Evolutionary conservation across 2,113 vertebrate species (phyloP).

Genomic region (Oriolus oriolus): DNA sequence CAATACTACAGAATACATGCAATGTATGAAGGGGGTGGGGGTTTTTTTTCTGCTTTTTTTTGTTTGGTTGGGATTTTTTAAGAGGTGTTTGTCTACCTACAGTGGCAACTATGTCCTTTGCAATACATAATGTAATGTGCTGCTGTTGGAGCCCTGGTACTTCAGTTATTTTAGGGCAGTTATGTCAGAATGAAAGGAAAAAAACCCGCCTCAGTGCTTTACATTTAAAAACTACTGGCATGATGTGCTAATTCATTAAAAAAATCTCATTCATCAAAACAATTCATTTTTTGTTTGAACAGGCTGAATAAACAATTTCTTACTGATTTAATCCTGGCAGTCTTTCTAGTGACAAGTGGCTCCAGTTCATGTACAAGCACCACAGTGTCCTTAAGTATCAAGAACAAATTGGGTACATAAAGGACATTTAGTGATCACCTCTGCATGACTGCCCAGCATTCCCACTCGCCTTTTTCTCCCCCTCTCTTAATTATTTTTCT

Average conservation of each 20-base stretch:
- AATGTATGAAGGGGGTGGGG: background rate
- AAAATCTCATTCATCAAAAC: constrained; percentile 75
- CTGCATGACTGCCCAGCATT: constrained; percentile 33
- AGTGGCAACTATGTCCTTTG: background rate
- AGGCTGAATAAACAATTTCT: constrained; percentile 74
- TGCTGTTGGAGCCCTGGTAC: background rate
- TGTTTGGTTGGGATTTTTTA: background rate
- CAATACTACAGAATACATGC: background rate
- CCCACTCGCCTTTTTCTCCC: background rate
- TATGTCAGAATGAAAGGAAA: constrained; percentile 55
- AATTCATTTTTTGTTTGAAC: constrained; percentile 77
- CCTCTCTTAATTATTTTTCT: constrained; percentile 13
- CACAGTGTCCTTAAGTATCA: constrained; percentile 67
- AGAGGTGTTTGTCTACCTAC: background rate
- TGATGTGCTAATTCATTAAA: constrained; percentile 71
- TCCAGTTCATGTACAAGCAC: constrained; percentile 50
- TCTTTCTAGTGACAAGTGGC: constrained; percentile 59
- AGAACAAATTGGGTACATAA: constrained; percentile 32
- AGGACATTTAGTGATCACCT: constrained; percentile 62
- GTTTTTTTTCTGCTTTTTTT: background rate
- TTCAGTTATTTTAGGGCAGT: constrained; percentile 65
- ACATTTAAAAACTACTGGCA: constrained; percentile 72
- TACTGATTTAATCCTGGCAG: constrained; percentile 67
- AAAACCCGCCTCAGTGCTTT: constrained; percentile 43
- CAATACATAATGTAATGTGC: background rate